phyloP scores from a whole-genome alignment of 2,888 invertebrate species.

The Piscicola geometra region DNA sequence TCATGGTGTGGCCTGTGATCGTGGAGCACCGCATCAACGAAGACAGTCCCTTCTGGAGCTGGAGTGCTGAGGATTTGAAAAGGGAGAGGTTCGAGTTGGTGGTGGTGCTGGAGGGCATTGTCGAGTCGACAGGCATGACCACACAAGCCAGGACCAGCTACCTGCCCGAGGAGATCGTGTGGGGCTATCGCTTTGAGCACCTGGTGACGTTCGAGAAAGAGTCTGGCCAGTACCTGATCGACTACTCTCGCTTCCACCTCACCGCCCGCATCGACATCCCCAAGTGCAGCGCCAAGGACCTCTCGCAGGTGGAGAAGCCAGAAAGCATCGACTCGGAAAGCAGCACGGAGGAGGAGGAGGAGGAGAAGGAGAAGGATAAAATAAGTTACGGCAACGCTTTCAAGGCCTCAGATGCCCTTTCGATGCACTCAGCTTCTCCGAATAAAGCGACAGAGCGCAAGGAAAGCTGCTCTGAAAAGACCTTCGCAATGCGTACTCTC shows the following conservation, averaged over 20 bases:
- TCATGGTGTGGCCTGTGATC: slow-evolving; percentile 97
- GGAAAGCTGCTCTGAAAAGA: slow-evolving; percentile 5
- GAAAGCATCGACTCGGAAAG: not conserved
- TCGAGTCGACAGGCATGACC: slow-evolving; percentile 74
- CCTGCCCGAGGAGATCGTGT: slow-evolving; percentile 57
- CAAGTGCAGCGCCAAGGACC: slow-evolving; percentile 51
- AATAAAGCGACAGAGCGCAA: not conserved
- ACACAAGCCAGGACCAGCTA: slow-evolving; percentile 60
- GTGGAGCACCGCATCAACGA: slow-evolving; percentile 91
- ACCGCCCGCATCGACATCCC: slow-evolving; percentile 53
- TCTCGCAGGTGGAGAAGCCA: not conserved
- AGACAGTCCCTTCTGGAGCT: slow-evolving; percentile 80
- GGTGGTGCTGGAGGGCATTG: slow-evolving; percentile 85
- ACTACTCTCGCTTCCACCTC: slow-evolving; percentile 55
- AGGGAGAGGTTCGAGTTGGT: slow-evolving; percentile 91
- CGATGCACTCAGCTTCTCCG: not conserved
- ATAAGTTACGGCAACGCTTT: not conserved
- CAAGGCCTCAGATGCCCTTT: slow-evolving; percentile 3
- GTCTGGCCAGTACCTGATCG: slow-evolving; percentile 55
- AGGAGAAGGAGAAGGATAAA: not conserved
- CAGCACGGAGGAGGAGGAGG: slow-evolving; percentile 10
- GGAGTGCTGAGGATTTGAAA: slow-evolving; percentile 84
- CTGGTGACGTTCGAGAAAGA: slow-evolving; percentile 56
- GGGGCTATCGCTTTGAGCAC: slow-evolving; percentile 56
- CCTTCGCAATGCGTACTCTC: slow-evolving; percentile 1